Evolutionary conservation across 1,140 invertebrate species (phyloP), one percentile per base, ranked within the genome.

Genomic region (Neodiprion fabricii): DNA sequence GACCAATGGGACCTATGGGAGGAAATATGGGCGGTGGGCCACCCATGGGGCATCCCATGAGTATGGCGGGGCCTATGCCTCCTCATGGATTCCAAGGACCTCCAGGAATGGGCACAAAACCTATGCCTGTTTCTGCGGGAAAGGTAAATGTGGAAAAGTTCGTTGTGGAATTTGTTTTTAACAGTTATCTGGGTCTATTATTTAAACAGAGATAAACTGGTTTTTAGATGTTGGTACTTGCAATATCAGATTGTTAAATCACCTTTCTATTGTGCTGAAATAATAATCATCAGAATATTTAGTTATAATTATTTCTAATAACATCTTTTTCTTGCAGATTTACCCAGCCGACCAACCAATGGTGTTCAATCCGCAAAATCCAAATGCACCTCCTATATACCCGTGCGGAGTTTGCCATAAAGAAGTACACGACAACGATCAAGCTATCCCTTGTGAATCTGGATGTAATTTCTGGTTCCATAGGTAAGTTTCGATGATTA

Each of bases 391-490:
- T 65, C 97, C 98, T 9, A 99, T 99, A 77, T 99, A 98, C 88
- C 96, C 97, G 0, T 99, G 97, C 89, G 97, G 95, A 77, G 94
- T 97, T 74, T 99, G 98, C 89, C 97, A 99, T 88, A 98, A 98
- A 90, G 98, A 99, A 91, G 96, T 99, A 5, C 97, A 99, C 89
- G 98, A 99, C 86, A 99, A 98, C 90, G 98, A 99, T 89, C 97
- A 99, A 90, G 97, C 96, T 9, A 97, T 99, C 78, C 91, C 99
- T 70, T 99, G 98, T 89, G 98, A 99, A 89, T 98, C 97, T 83
- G 98, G 98, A 50, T 99, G 98, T 89, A 98, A 99, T 89, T 99
- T 99, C 90, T 99, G 97, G 96, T 99, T 97, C 90, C 98, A 99
- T 88, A 93, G 95, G 95, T 96, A 86, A 91, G 87, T 79, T 82